Evolutionary conservation across 1,140 invertebrate species (phyloP), one percentile per base, ranked within the genome.

Genomic region (Alviniconcha marisindica): DNA sequence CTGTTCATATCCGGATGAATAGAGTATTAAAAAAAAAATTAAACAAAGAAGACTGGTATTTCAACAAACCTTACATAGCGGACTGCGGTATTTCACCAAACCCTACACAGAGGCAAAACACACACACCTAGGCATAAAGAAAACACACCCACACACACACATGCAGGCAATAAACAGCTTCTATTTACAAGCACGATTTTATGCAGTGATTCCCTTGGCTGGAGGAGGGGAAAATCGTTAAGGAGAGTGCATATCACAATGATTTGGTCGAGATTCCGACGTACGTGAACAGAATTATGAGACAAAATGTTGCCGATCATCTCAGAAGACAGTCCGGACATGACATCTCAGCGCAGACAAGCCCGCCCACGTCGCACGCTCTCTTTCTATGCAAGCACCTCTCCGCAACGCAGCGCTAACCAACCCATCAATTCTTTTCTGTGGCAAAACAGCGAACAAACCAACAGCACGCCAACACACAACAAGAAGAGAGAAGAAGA

Each of bases 251-350:
- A 51, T 80, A 80, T 69, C 78, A 80, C 78, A 80, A 42, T 40
- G 78, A 80, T 66, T 80, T 69, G 78, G 56, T 80, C 78, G 60
- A 80, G 56, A 80, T 66, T 66, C 56, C 31, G n/a, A 60, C 56
- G 3, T 66, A 66, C 36, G 44, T 14, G 7, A 42, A 40, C 31
- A 38, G 51, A 40, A 24, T 33, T 31, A 18, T 18, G 73, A 24
- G n/a, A n/a, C 73, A 31, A 48, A 66, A 63, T 36, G 76, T 33
- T n/a, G n/a, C 14, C 36, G 10, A 24, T 10, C 7, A n/a, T n/a
- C 10, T 38, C 15, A 38, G 14, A 42, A 76, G 40, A 76, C 5
- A 7, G 40, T 2, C 7, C 18, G 40, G 2, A 76, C 42, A 12
- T 28, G 7, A 38, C 15, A 33, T 1, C 1, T 1, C 1, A 44